Evolutionary conservation across 2,797 vertebrate genomes (phyloP), one percentile per base, ranked within the genome.

Genomic region (Tamandua tetradactyla): DNA sequence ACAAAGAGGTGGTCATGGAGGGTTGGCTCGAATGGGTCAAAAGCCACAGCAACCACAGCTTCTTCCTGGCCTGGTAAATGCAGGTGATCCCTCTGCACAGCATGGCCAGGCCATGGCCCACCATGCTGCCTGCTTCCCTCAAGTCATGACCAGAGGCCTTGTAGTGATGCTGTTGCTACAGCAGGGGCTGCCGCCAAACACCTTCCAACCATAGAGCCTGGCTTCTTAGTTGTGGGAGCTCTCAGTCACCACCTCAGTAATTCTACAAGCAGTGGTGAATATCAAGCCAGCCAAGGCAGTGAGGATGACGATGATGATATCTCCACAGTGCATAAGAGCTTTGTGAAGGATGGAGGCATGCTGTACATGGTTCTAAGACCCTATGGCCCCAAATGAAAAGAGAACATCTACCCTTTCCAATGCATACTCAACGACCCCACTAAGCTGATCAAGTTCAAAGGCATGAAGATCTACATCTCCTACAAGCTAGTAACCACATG

Each of bases 371-470:
- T 99, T 92, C 98, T 99, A 98, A 99, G 99, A 2, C 98, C 99
- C 61, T 96, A 98, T 0, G 99, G 99, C 0, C 99, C 99, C 0
- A 99, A 99, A 98, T 99, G 99, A 99, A 99, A 99, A 96, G 99
- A 99, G 97, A 99, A 99, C 96, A 99, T 99, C 0, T 99, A 99
- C 94, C 99, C 99, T 0, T 99, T 99, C 96, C 91, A 97, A 62
- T 99, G 99, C 95, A 98, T 99, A 20, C 99, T 99, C 0, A 99
- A 99, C 27, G 99, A 99, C 97, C 99, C 99, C 83, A 99, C 99
- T n/a, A 99, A 99, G 95, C 99, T 99, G 98, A 99, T 99, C 80
- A 99, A 99, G 97, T 99, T 99, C 98, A 99, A 99, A 95, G 99
- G 99, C 66, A 99, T 99, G 99, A 99, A 99, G 95, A 99, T 99